Evolutionary conservation across 92 coral and sea anemone genomes (phyloP), one percentile per base, ranked within the genome.

Genomic region (Porites cylindrica): DNA sequence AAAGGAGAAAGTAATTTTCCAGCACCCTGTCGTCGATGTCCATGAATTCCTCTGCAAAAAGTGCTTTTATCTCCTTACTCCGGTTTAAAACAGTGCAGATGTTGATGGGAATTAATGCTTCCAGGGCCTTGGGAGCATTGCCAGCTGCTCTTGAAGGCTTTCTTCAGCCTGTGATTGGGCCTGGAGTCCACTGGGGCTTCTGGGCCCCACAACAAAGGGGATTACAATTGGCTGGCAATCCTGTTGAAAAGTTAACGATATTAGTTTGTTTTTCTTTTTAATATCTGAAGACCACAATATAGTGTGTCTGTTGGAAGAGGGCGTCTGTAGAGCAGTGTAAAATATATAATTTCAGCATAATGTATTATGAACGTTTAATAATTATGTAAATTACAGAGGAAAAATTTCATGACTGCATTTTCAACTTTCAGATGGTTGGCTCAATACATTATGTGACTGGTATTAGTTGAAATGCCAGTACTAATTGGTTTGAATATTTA

Each of bases 201-300:
- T 72, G 8, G 26, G 76, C 59, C 59, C 29, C 9, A 47, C 59
- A 4, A n/a, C 76, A 72, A 72, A 72, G n/a, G 58, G 56, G n/a
- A 72, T 50, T 24, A 72, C 60, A 43, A 58, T 17, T 23, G 29
- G 76, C 76, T 72, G 19, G 76, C 76, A 72, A 72, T 72, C 76
- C 59, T 50, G 76, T 47, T 47, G 54, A 47, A 29, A 29, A 29
- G 4, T 29, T 29, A 29, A 29, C 3, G 32, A 29, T 29, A 29
- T 29, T 29, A 29, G 2, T 0, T 29, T 29, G 32, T 29, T 29
- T 29, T 29, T 29, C 32, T 29, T 29, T n/a, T 29, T 29, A 29
- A 26, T 29, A 2, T 29, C 3, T 29, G 32, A 29, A 29, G 32
- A 29, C 32, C 32, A 29, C 32, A 29, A 29, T 29, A 29, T 2